These are phyloP conservation scores for Corythoichthys haematopterus DNA, from an alignment of 2,113 vertebrate species.

Conservation along the genomic window DNA sequence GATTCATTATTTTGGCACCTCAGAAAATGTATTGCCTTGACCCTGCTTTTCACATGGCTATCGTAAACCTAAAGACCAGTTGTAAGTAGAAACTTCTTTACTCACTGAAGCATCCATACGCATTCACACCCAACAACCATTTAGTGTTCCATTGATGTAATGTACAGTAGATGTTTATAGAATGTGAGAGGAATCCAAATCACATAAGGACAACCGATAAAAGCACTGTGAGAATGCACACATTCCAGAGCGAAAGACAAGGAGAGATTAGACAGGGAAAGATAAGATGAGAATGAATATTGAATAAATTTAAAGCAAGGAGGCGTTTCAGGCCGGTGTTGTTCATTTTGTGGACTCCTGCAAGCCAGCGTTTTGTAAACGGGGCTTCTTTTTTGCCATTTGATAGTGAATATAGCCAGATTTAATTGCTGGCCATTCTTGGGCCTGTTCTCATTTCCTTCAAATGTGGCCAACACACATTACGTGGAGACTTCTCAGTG, in stretches of 20 bases:
- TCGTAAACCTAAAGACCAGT: constrained; percentile 94
- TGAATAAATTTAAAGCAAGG: too few species aligned
- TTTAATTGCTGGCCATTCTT: too few species aligned
- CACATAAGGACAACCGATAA: neutral
- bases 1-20: neutral
- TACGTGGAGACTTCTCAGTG: too few species aligned
- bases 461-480: too few species aligned
- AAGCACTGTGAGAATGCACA: neutral
- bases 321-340: too few species aligned
- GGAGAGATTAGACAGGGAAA: neutral
- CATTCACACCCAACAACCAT: neutral
- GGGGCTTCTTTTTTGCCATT: too few species aligned
- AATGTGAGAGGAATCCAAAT: neutral
- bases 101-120: neutral
- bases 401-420: too few species aligned
- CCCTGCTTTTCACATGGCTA: constrained; percentile 81
- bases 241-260: too few species aligned
- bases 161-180: neutral
- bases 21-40: constrained; percentile 72
- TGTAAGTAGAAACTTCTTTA: constrained; percentile 76
- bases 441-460: too few species aligned
- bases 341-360: too few species aligned
- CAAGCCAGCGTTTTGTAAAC: too few species aligned
- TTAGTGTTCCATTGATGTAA: neutral
- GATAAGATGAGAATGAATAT: too few species aligned